phyloP scores from a whole-genome alignment of 2,113 vertebrate species.

The Oophaga pumilio region DNA sequence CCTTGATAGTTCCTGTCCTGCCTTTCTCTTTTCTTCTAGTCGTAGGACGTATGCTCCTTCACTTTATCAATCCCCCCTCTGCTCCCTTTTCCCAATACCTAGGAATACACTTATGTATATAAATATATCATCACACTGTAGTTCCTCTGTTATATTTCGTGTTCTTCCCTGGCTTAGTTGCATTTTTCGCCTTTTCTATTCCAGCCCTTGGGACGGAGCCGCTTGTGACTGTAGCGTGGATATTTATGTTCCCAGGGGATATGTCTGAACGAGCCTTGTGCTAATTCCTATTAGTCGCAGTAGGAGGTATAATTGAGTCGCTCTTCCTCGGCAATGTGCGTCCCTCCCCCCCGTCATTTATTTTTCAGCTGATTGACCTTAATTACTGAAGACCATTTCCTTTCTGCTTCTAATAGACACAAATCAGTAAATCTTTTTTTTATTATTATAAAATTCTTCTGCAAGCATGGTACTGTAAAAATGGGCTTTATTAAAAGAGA shows the following conservation, averaged over 20 bases:
- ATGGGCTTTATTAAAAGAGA: neutral
- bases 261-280: constrained; percentile 10
- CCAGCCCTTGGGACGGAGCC: neutral
- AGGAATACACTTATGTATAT: no score
- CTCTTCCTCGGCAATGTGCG: neutral
- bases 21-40: no score
- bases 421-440: neutral
- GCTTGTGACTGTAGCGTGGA: neutral
- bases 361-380: constrained; percentile 40
- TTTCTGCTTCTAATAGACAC: neutral
- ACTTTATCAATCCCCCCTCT: neutral
- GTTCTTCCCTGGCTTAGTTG: no score
- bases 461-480: no score
- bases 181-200: neutral
- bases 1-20: no score
- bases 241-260: neutral
- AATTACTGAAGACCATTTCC: constrained; percentile 32
- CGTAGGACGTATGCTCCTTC: neutral
- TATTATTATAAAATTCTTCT: no score
- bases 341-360: constrained; percentile 15
- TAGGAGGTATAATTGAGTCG: constrained; percentile 40
- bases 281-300: constrained; percentile 48
- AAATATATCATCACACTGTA: no score
- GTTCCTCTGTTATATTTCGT: neutral
- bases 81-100: no score